Evolutionary conservation across 2,888 invertebrate genomes (phyloP), one percentile per base, ranked within the genome.

Genomic region (Ennomos erosarius): DNA sequence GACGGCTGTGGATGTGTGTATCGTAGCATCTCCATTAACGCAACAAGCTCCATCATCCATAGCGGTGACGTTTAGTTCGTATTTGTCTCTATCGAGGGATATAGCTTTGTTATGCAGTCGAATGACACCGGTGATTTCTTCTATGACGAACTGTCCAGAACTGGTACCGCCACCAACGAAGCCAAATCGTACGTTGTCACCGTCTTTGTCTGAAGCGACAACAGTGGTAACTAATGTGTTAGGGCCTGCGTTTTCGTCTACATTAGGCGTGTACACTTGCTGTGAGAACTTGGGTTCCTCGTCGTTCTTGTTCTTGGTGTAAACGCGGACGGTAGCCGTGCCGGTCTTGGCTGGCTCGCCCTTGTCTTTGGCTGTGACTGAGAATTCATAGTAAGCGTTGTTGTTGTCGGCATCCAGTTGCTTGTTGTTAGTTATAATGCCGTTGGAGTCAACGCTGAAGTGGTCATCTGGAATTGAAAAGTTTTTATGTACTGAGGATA

Each of bases 1-100:
- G 1, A 98, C 97, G 8, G 98, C 98, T 0, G 98, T 98, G 47
- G 97, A 98, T 0, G 98, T 98, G 80, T 98, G 98, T 70, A 97
- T 97, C 0, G 96, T 97, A 1, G 95, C 93, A 70, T 96, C 97
- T 3, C 97, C 98, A 68, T 97, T 97, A 10, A 96, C 96, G 82
- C 99, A 99, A 82, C 99, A 99, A 1, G 98, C 97, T 0, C 99
- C 99, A 82, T 99, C 99, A 81, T 99, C 99, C 93, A 97, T 95
- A 1, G 99, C 99, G 0, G 99, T 98, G 9, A 99, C 98, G 82
- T 99, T 99, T 58, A 99, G 88, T 82, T 98, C 98, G 81, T 99
- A 99, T 84, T 98, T 98, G 82, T 98, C 98, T 65, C 97, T 94
- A 80, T 98, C 98, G 68, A 98, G 88, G 0, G 96, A 95, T 68